phyloP scores from a whole-genome alignment of 2,797 vertebrate species.

The Trachops cirrhosus region DNA sequence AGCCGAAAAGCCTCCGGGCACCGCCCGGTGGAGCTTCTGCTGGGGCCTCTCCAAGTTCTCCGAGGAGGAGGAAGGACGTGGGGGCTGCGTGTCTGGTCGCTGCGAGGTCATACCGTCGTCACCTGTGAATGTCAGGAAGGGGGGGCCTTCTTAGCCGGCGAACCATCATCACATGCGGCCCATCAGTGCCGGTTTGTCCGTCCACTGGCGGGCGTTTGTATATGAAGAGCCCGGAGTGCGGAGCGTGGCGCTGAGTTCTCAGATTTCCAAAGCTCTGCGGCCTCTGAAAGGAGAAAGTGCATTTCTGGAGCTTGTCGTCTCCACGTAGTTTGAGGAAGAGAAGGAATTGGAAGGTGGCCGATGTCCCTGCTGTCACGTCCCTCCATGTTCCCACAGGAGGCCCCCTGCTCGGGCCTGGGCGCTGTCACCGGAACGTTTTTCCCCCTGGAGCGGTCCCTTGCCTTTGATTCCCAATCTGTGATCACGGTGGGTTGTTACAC shows the following conservation, averaged over 20 bases:
- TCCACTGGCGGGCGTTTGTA: not conserved
- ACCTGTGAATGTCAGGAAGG: not conserved
- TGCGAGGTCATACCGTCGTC: not conserved
- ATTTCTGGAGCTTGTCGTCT: not conserved
- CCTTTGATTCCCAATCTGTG: not conserved
- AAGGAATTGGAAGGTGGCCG: not conserved
- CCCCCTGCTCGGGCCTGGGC: not conserved
- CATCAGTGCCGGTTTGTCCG: not conserved
- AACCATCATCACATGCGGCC: accelerated
- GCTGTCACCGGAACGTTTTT: not conserved
- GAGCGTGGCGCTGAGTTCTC: not conserved
- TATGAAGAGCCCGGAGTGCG: not conserved
- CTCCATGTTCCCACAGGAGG: not conserved
- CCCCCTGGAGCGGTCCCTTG: not conserved
- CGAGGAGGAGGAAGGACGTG: not conserved
- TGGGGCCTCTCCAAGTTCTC: not conserved
- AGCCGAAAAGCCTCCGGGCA: not conserved
- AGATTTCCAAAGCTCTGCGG: not conserved
- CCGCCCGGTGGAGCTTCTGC: not conserved
- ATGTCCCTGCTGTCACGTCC: not conserved
- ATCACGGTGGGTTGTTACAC: not conserved
- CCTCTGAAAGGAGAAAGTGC: not conserved
- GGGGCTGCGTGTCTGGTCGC: not conserved
- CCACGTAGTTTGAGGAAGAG: not conserved
- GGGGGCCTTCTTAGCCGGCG: not conserved